A percentile compares a stretch with the other conserved stretches of the same genome.
phyloP scores from a whole-genome alignment of 2,888 invertebrate species.

The Dasypogon diadema region DNA sequence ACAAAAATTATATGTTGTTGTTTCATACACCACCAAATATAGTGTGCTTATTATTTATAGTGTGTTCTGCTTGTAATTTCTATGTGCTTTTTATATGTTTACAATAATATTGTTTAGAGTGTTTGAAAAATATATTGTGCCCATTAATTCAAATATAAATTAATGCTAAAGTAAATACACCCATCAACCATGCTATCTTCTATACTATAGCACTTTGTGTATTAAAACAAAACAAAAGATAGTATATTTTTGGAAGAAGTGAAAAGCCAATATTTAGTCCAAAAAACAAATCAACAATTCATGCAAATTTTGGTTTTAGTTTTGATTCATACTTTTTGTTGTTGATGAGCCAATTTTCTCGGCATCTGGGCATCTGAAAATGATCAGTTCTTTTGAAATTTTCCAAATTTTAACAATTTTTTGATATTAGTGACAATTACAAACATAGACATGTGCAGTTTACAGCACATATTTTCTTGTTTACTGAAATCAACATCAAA shows the following conservation, averaged over 20 bases:
- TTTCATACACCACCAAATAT: constrained; percentile 28
- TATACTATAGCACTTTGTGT: not conserved
- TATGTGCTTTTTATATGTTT: constrained; percentile 3
- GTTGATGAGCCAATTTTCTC: constrained; percentile 43
- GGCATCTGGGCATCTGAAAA: constrained; percentile 37
- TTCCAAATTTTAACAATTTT: not conserved
- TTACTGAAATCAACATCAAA: no score
- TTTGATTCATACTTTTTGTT: constrained; percentile 45
- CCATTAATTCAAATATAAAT: not conserved
- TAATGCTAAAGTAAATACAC: not conserved
- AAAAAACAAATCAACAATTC: constrained; percentile 17
- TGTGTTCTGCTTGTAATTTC: not conserved
- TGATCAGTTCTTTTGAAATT: not conserved
- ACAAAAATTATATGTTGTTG: constrained; percentile 49
- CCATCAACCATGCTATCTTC: not conserved
- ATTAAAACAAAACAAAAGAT: not conserved
- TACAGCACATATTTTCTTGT: no score
- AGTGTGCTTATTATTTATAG: constrained; percentile 14
- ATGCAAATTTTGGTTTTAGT: constrained; percentile 17
- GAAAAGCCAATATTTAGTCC: constrained; percentile 6
- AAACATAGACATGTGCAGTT: no score
- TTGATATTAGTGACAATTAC: no score
- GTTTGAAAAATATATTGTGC: not conserved
- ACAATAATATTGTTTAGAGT: not conserved
- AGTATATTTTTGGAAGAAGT: constrained; percentile 1